Evolutionary conservation across 2,797 vertebrate genomes (phyloP).

Genomic region (Sciurus vulgaris): DNA sequence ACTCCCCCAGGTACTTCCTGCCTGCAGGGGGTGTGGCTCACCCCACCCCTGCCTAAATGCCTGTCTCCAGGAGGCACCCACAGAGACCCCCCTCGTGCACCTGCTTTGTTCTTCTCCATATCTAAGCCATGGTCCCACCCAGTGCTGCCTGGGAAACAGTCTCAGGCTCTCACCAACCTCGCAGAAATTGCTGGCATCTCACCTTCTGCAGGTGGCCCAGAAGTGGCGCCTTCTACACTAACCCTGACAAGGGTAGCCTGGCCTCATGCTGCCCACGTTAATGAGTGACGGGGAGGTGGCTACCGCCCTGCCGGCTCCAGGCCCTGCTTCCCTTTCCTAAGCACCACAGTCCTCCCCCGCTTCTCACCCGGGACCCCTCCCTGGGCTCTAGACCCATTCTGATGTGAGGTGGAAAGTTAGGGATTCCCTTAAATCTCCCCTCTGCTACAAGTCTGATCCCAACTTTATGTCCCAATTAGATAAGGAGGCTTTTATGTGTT

Average conservation of each 20-base stretch:
- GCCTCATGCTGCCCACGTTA: not conserved
- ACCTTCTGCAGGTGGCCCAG: not conserved
- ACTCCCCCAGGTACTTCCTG: not conserved
- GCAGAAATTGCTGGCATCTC: not conserved
- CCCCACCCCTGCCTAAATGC: not conserved
- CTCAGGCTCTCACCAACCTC: no score
- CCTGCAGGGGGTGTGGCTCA: not conserved
- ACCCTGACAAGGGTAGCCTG: not conserved
- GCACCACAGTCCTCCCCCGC: not conserved
- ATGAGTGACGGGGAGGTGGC: not conserved
- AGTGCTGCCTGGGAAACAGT: not conserved
- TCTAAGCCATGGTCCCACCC: not conserved
- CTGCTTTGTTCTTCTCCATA: not conserved
- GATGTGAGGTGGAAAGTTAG: not conserved
- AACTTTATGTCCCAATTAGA: not conserved
- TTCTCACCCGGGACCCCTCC: not conserved
- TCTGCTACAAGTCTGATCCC: not conserved
- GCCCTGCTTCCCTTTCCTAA: not conserved
- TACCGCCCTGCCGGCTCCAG: not conserved
- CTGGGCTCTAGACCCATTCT: not conserved
- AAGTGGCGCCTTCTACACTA: not conserved
- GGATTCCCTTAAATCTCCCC: not conserved
- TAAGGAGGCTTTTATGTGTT: not conserved
- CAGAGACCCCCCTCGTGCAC: not conserved
- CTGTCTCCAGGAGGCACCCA: not conserved